Evolutionary conservation across 2,797 vertebrate genomes (phyloP).

Genomic region (Botia kubotai): DNA sequence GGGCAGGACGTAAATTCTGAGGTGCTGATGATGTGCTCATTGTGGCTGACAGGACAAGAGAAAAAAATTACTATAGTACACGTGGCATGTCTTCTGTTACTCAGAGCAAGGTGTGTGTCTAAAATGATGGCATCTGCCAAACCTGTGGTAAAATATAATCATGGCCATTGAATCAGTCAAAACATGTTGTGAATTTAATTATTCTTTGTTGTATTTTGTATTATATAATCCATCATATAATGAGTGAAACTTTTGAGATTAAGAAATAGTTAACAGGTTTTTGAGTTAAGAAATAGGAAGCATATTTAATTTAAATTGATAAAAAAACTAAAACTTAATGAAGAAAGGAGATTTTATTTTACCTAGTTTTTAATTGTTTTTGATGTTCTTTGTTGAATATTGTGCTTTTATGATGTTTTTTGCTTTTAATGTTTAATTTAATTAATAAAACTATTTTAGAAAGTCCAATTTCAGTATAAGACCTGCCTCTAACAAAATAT

Average conservation of each 20-base stretch:
- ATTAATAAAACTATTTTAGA: background rate
- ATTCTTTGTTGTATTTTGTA: background rate
- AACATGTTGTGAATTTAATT: background rate
- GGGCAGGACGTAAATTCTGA: background rate
- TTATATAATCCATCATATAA: background rate
- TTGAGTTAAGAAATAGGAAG: too few species aligned
- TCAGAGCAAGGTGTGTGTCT: background rate
- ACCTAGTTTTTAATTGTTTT: background rate
- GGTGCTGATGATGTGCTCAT: background rate
- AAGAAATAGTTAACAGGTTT: too few species aligned
- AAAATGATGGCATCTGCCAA: background rate
- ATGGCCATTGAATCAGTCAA: slow-evolving; percentile 11
- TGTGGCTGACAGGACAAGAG: slow-evolving; percentile 1
- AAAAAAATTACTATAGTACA: slow-evolving; percentile 13
- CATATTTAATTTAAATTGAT: too few species aligned
- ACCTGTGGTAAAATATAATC: slow-evolving; percentile 4
- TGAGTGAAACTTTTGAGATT: too few species aligned
- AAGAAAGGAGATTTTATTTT: too few species aligned
- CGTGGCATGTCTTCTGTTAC: background rate
- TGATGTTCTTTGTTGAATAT: background rate
- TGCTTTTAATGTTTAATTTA: background rate
- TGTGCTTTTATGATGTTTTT: background rate
- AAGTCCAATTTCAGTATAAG: background rate
- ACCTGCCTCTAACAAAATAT: background rate
- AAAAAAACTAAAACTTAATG: too few species aligned